These are phyloP conservation scores for Scleropages formosus DNA, from an alignment of 2,797 vertebrate species.

Conservation along the genomic window DNA sequence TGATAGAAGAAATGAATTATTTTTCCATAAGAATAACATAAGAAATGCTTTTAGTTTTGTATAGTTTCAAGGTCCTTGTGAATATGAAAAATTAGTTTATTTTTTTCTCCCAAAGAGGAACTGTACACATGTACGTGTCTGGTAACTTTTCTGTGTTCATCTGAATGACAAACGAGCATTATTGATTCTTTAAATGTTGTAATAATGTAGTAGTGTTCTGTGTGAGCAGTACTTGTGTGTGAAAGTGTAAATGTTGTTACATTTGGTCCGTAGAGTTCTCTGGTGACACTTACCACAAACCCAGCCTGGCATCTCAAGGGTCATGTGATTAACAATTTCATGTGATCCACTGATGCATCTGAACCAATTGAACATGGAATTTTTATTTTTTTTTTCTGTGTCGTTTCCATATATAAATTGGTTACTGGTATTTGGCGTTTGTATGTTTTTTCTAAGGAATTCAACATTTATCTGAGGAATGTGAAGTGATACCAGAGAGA, in stretches of 20 bases:
- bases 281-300: slow-evolving; percentile 1
- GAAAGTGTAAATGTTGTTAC: slow-evolving; percentile 20
- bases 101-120: slow-evolving; percentile 35
- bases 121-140: slow-evolving; percentile 33
- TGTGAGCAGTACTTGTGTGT: slow-evolving; percentile 39
- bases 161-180: slow-evolving; percentile 15
- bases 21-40: slow-evolving; percentile 49
- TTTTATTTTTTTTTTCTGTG: no score
- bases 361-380: no score
- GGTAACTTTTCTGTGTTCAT: slow-evolving; percentile 6
- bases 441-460: neutral
- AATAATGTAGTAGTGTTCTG: slow-evolving; percentile 25
- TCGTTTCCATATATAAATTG: no score
- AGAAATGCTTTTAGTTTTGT: slow-evolving; percentile 57
- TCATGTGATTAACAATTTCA: neutral
- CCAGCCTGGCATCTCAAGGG: neutral
- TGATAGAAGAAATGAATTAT: slow-evolving; percentile 51
- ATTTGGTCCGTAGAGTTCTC: slow-evolving; percentile 7
- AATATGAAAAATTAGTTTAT: slow-evolving; percentile 32
- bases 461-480: neutral
- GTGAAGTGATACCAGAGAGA: neutral
- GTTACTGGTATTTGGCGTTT: neutral
- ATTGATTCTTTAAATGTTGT: slow-evolving; percentile 30
- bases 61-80: slow-evolving; percentile 46
- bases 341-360: no score